Conservation (phyloP, 2,113 vertebrate species). For the Heptranchias perlo region DNA sequence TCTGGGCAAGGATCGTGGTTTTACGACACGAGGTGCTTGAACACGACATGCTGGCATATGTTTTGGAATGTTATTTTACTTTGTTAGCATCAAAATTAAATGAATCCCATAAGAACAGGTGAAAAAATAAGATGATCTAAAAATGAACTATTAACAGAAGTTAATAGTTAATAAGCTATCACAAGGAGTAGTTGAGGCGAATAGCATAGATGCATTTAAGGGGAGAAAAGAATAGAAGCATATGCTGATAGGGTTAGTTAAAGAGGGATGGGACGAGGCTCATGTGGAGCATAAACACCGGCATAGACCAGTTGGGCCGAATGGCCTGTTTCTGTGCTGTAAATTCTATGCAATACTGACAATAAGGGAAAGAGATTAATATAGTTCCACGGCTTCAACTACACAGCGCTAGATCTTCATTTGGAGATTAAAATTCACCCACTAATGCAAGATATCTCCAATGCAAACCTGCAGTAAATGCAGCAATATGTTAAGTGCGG, state of each 20-base stretch:
- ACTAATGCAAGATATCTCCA: background rate
- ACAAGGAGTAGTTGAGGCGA: background rate
- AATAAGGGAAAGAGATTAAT: too few species aligned
- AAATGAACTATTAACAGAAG: background rate
- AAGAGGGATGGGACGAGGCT: background rate
- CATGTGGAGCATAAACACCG: background rate
- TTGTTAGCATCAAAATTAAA: background rate
- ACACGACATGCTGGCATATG: background rate
- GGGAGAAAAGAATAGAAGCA: background rate
- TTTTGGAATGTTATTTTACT: background rate
- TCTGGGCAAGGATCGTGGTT: background rate
- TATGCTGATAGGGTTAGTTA: background rate
- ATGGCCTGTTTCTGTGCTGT: too few species aligned
- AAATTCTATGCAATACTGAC: too few species aligned
- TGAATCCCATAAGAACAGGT: background rate
- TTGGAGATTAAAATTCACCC: background rate
- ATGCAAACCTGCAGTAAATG: background rate
- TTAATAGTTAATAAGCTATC: background rate
- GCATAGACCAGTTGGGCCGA: too few species aligned
- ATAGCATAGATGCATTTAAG: background rate
- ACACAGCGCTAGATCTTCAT: background rate
- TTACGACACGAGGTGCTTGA: background rate
- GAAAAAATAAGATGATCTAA: background rate
- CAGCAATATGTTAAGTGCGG: background rate
- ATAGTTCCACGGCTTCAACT: background rate